Evolutionary conservation across 2,888 invertebrate species (phyloP).

Genomic region (Aphidius colemani): DNA sequence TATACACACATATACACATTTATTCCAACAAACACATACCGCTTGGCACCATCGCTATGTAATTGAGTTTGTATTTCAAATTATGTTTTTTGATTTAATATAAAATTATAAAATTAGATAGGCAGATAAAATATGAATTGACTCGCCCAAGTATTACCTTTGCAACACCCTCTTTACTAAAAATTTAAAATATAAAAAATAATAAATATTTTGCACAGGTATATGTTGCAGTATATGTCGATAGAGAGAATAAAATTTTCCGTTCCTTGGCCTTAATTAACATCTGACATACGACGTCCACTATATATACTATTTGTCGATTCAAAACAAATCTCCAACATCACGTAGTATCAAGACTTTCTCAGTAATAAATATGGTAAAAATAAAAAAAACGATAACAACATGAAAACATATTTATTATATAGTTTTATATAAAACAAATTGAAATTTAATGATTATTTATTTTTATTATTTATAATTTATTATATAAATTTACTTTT

Average conservation of each 20-base stretch:
- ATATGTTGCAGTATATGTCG: not conserved
- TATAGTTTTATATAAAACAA: not conserved
- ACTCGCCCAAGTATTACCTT: slow-evolving; percentile 43
- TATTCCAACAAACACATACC: not conserved
- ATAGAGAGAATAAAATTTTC: slow-evolving; percentile 35
- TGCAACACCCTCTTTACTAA: slow-evolving; percentile 47
- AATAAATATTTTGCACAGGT: no score
- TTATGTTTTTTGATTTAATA: slow-evolving; percentile 3
- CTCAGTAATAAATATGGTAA: not conserved
- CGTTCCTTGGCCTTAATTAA: slow-evolving; percentile 58
- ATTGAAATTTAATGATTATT: slow-evolving; percentile 1
- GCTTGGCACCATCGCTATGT: not conserved
- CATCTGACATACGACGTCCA: slow-evolving; percentile 47
- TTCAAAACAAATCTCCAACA: slow-evolving; percentile 28
- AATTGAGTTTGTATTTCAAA: not conserved
- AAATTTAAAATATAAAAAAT: no score
- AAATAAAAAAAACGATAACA: not conserved
- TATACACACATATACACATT: no score
- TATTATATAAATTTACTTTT: not conserved
- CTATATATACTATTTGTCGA: slow-evolving; percentile 37
- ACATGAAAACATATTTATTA: not conserved
- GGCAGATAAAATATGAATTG: slow-evolving; percentile 4
- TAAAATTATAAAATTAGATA: not conserved
- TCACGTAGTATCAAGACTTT: not conserved
- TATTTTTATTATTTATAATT: not conserved